These are phyloP conservation scores for Chamaetylas fuelleborni DNA, from an alignment of 2,113 vertebrate species.

Conservation along the genomic window DNA sequence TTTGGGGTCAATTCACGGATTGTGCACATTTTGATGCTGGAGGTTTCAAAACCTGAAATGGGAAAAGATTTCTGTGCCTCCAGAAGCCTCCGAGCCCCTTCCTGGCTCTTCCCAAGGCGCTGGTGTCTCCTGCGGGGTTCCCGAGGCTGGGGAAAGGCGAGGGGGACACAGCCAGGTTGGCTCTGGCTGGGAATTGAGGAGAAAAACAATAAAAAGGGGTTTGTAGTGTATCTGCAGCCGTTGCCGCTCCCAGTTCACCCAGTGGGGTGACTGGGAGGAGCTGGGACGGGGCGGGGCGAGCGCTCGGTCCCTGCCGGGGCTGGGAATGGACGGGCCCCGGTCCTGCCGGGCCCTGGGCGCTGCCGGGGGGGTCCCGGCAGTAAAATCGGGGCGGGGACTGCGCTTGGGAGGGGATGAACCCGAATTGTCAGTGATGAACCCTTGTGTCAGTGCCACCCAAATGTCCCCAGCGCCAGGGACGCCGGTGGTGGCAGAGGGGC, in stretches of 20 bases:
- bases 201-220: accelerated
- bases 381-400: no score
- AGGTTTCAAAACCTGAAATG: not conserved
- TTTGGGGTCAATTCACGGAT: not conserved
- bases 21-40: not conserved
- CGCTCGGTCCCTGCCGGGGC: not conserved
- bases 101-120: not conserved
- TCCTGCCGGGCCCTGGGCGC: not conserved
- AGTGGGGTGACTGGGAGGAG: conserved; percentile 16
- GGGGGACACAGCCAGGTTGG: accelerated
- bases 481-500: accelerated
- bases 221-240: not conserved
- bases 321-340: accelerated
- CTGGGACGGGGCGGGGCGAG: not conserved
- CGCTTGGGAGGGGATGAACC: not conserved
- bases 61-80: not conserved
- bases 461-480: not conserved
- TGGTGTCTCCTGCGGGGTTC: not conserved
- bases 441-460: not conserved
- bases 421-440: not conserved
- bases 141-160: not conserved
- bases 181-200: not conserved
- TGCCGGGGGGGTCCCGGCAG: not conserved
- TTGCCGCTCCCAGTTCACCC: not conserved
- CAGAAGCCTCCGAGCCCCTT: not conserved